Conservation (phyloP, 2,797 vertebrate species). For the Vireo griseus region DNA sequence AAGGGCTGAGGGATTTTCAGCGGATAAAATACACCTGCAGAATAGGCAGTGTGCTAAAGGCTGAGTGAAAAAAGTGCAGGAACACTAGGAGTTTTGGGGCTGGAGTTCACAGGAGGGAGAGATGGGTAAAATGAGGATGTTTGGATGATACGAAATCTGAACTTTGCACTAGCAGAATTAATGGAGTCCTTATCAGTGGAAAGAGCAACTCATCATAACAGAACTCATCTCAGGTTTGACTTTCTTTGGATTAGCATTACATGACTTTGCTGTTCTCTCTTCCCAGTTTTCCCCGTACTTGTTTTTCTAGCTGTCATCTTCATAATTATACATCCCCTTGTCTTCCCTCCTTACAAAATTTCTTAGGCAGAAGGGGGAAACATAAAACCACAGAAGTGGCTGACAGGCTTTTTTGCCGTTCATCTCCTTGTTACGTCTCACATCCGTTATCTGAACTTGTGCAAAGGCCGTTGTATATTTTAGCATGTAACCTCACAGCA, state of each 20-base stretch:
- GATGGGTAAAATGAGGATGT: not conserved
- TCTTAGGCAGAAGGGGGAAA: accelerated
- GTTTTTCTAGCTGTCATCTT: not conserved
- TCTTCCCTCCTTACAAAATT: not conserved
- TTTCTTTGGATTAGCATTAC: not conserved
- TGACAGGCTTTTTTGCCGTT: not conserved
- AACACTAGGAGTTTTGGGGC: not conserved
- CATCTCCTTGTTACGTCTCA: not conserved
- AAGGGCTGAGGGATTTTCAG: not conserved
- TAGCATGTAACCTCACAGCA: not conserved
- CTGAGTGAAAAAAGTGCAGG: accelerated
- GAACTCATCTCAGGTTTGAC: not conserved
- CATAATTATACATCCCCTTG: not conserved
- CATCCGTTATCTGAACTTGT: not conserved
- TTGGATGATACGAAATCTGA: not conserved
- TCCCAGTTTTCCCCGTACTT: not conserved
- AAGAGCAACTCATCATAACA: not conserved
- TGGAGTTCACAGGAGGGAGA: not conserved
- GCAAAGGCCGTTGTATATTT: not conserved
- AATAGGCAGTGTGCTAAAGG: not conserved
- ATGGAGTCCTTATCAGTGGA: not conserved
- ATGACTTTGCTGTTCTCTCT: not conserved
- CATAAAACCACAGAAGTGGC: not conserved
- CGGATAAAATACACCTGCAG: not conserved
- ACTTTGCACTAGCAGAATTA: not conserved